Evolutionary conservation across 2,113 vertebrate genomes (phyloP).

Genomic region (Melanerpes formicivorus): DNA sequence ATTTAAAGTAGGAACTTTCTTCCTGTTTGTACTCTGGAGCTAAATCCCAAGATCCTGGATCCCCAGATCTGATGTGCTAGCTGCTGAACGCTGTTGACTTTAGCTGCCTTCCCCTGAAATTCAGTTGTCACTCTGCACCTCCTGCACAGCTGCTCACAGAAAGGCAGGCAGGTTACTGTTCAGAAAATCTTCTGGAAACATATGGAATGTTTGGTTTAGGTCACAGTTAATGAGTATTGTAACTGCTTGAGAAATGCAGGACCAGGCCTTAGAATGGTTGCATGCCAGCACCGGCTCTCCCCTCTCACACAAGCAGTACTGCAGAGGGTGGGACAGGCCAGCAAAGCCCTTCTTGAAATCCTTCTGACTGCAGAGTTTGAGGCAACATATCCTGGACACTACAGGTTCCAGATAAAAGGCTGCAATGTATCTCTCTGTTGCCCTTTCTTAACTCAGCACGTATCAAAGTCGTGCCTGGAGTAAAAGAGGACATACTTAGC

Average conservation of each 20-base stretch:
- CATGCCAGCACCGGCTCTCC: background rate
- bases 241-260: background rate
- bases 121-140: background rate
- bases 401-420: background rate
- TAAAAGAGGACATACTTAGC: background rate
- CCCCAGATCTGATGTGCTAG: background rate
- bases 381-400: background rate
- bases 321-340: background rate
- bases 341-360: background rate
- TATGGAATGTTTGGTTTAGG: background rate
- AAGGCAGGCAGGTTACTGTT: background rate
- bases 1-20: background rate
- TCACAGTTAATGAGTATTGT: background rate
- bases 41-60: background rate
- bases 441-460: background rate
- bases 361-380: background rate
- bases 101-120: background rate
- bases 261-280: fast-evolving
- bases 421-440: background rate
- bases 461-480: background rate
- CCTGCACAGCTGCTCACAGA: background rate
- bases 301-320: fast-evolving
- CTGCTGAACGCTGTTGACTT: background rate
- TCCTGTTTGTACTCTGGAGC: background rate
- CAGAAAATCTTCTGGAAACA: background rate